A percentile compares a stretch with the other conserved stretches of the same genome.
These are phyloP conservation scores for Brachyopa scutellaris DNA, from an alignment of 2,888 invertebrate species.

Conservation along the genomic window DNA sequence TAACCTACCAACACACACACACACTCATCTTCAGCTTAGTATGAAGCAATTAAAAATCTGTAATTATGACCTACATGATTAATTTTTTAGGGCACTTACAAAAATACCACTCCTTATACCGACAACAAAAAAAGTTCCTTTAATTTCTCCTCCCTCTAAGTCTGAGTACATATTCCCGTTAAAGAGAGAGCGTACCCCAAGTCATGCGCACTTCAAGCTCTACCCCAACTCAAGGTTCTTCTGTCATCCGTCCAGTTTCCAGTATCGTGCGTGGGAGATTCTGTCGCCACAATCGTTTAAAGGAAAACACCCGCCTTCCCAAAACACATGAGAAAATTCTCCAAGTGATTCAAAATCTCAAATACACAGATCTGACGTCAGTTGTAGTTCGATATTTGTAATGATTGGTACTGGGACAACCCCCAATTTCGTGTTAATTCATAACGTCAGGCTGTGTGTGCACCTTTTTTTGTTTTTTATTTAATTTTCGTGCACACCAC, in stretches of 20 bases:
- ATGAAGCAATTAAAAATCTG: constrained; percentile 58
- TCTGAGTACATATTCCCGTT: constrained; percentile 8
- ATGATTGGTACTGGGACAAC: constrained; percentile 80
- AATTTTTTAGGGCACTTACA: constrained; percentile 47
- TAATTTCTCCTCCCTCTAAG: background rate
- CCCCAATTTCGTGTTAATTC: constrained; percentile 53
- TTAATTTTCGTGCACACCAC: constrained; percentile 42
- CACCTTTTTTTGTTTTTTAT: constrained; percentile 49
- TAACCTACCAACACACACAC: constrained; percentile 42
- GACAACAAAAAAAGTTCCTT: background rate
- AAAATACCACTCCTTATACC: background rate
- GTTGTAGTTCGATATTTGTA: constrained; percentile 82
- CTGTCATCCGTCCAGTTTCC: background rate
- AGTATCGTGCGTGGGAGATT: background rate
- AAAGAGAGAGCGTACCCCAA: background rate
- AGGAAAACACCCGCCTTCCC: constrained; percentile 31
- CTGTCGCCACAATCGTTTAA: constrained; percentile 49
- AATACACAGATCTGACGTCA: constrained; percentile 77
- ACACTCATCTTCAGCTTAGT: constrained; percentile 41
- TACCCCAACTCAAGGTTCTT: constrained; percentile 7
- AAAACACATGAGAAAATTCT: constrained; percentile 38
- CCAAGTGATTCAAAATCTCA: constrained; percentile 55
- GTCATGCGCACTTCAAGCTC: constrained; percentile 23
- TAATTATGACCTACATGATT: constrained; percentile 63
- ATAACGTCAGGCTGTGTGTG: constrained; percentile 44